A percentile compares a stretch with the other conserved stretches of the same genome.
phyloP scores from a whole-genome alignment of 2,797 vertebrate genomes.

The Benthosema pterotum region DNA sequence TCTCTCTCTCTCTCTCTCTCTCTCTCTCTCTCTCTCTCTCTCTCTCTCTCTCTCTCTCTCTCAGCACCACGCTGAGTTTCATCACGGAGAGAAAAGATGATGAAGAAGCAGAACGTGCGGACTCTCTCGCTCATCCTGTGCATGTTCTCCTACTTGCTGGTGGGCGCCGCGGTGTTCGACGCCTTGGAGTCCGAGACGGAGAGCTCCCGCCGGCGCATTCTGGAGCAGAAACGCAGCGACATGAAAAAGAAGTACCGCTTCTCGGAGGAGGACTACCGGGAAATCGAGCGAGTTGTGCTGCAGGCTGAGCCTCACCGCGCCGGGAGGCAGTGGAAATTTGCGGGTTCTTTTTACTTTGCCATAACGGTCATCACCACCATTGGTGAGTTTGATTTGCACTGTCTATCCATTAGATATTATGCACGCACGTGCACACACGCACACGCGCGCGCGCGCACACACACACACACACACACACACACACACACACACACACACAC shows the following conservation, averaged over 20 bases:
- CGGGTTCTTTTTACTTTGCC: constrained; percentile 94
- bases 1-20: background rate
- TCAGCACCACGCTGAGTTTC: background rate
- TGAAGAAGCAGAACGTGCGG: constrained; percentile 91
- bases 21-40: background rate
- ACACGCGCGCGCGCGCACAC: no score
- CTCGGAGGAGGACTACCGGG: constrained; percentile 87
- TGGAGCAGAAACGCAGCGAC: constrained; percentile 90
- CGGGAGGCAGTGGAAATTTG: constrained; percentile 93
- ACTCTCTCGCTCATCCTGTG: constrained; percentile 89
- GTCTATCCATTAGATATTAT: background rate
- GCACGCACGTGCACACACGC: no score
- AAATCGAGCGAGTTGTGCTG: constrained; percentile 90
- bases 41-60: background rate
- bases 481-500: no score
- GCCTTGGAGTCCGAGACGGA: constrained; percentile 92
- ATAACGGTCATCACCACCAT: constrained; percentile 96
- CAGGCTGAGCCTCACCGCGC: constrained; percentile 91
- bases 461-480: no score
- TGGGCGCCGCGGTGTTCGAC: constrained; percentile 93
- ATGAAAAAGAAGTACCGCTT: constrained; percentile 91
- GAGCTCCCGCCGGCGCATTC: constrained; percentile 81
- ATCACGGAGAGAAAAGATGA: constrained; percentile 62
- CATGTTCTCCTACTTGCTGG: constrained; percentile 92
- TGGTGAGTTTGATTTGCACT: constrained; percentile 78